Evolutionary conservation across 2,888 invertebrate species (phyloP), one percentile per base, ranked within the genome.

Genomic region (Drosophila nr. medialis): DNA sequence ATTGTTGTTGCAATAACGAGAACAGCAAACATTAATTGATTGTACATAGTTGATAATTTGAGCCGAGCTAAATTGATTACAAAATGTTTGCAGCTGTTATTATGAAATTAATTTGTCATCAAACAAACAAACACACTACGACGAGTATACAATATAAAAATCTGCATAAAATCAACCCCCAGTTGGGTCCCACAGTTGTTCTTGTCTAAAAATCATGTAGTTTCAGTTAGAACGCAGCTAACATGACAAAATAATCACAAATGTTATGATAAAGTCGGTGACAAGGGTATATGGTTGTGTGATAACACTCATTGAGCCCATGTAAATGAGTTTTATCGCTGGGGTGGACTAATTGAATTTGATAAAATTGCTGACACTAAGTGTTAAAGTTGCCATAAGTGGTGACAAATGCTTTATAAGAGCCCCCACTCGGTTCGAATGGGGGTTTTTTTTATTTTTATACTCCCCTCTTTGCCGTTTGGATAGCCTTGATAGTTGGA

Each of bases 161-260:
- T 85, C 89, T 89, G 85, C 89, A 85, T 85, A 89, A 89, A 86
- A 81, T 73, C 78, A 66, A 71, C 64, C 68, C 77, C 63, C 67
- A 71, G 62, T 65, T 63, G 72, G 60, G 48, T 56, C 49, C 49
- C 38, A 42, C 58, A 70, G 58, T 70, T 56, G 65, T 65, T 72
- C 58, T 66, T 75, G 75, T 78, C 71, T 65, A 79, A 79, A 45
- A 78, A 78, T 80, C 80, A 60, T 80, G 78, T 78, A 65, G 54
- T 27, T 60, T 75, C 72, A 75, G 77, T 75, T 79, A 45, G 76
- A 83, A 69, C 67, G 72, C 69, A 71, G 80, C 73, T 72, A 86
- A 85, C 85, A 91, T 83, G 87, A 91, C 89, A 89, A 91, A 83
- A 85, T 91, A 89, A 91, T 89, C 89, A 86, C 78, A 89, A 89